Percentiles rank a stretch among this genome's conserved stretches.
Evolutionary conservation across 2,797 vertebrate genomes (phyloP).

Genomic region (Cebuella pygmaea): DNA sequence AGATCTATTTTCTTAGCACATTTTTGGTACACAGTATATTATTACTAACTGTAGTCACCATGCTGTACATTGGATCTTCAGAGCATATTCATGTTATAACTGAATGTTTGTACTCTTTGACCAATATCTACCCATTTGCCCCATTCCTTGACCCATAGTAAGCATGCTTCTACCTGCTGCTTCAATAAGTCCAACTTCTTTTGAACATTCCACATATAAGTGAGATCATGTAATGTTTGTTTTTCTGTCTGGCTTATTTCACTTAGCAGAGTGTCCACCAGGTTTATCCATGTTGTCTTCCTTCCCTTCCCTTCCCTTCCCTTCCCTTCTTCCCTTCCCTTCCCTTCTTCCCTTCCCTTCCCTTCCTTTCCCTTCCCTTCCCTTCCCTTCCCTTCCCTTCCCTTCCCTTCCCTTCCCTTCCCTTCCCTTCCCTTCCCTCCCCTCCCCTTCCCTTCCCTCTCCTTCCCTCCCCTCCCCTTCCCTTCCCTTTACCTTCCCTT

Average conservation of each 20-base stretch:
- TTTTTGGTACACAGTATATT: neutral
- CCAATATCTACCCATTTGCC: neutral
- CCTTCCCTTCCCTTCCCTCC: too few species aligned
- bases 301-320: neutral
- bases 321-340: too few species aligned
- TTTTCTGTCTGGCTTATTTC: neutral
- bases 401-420: too few species aligned
- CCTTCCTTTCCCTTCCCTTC: too few species aligned
- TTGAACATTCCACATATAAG: neutral
- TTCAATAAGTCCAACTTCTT: neutral
- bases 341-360: too few species aligned
- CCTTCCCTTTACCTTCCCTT: too few species aligned
- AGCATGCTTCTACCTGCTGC: too few species aligned
- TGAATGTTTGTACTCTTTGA: neutral
- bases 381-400: too few species aligned
- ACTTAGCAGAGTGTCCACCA: too few species aligned
- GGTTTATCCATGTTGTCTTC: neutral
- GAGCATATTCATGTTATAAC: neutral
- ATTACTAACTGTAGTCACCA: neutral
- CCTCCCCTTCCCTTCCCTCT: too few species aligned
- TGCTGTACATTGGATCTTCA: neutral
- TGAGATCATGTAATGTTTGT: neutral
- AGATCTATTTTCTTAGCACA: neutral
- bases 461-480: too few species aligned
- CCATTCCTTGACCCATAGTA: fast-evolving